Evolutionary conservation across 2,113 vertebrate genomes (phyloP), one percentile per base, ranked within the genome.

Genomic region (Indicator indicator): DNA sequence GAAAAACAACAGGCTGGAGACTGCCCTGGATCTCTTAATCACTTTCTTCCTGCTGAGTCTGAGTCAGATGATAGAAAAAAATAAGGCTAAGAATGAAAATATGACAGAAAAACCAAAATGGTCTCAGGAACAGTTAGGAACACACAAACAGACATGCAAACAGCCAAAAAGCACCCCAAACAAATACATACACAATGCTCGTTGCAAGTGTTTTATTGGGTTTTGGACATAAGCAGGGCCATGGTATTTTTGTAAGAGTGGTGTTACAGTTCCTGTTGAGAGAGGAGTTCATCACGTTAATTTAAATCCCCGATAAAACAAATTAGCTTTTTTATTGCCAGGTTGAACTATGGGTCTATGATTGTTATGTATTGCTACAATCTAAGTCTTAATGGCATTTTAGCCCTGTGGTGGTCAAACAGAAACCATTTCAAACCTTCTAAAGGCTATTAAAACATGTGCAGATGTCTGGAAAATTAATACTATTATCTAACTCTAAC

Each of bases 381-480:
- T 95, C 93, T 94, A 96, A 93, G 96, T 46, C 95, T 97, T 98
- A 98, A 98, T 97, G 94, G 96, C 92, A 97, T 98, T 98, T 98
- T 96, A 98, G 97, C 95, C 97, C 97, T 95, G 96, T 97, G 97
- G 97, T 98, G 92, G 96, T 97, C 96, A 97, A 96, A 97, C 83
- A 96, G 95, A 98, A 97, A 94, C 94, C 92, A 97, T 97, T 97
- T 97, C 88, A 96, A 96, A 91, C 95, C 95, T 98, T 98, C 92
- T 96, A 97, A 98, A 98, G 97, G 95, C 96, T 97, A 98, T 97
- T 98, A 98, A 97, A 98, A 97, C 97, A 97, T 98, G 97, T 96
- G 97, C 97, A 97, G 97, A 97, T 98, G 97, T 98, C 97, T 98
- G 96, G 97, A 98, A 98, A 98, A 98, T 98, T 97, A 98, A 98